Conservation (phyloP, 2,797 vertebrate species). For the Echeneis naucrates region DNA sequence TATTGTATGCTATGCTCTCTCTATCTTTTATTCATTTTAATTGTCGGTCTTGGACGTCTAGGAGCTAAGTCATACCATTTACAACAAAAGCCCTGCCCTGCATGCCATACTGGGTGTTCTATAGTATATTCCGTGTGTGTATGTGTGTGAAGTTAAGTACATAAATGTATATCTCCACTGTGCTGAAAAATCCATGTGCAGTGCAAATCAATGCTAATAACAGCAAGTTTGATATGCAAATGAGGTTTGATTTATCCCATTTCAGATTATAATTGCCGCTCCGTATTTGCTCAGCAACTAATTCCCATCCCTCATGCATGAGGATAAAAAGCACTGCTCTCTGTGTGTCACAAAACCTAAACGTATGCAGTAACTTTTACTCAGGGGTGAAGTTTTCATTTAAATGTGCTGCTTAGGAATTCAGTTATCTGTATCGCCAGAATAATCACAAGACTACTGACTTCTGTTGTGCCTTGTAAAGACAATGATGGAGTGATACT, state of each 20-base stretch:
- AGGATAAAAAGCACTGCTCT: background rate
- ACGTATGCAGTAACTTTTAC: background rate
- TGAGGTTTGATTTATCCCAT: conserved; percentile 25
- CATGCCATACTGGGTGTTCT: background rate
- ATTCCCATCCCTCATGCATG: conserved; percentile 20
- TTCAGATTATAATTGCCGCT: conserved; percentile 38
- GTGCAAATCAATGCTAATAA: conserved; percentile 22
- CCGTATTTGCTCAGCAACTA: conserved; percentile 25
- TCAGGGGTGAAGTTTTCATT: background rate
- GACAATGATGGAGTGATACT: background rate
- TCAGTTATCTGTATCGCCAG: background rate
- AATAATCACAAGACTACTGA: background rate
- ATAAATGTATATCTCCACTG: background rate
- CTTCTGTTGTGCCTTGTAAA: background rate
- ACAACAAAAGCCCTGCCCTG: background rate
- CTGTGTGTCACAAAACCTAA: background rate
- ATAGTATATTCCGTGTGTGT: conserved; percentile 5
- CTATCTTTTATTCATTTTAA: background rate
- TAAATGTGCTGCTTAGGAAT: background rate
- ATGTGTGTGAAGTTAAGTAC: no score
- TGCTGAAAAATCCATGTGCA: conserved; percentile 22
- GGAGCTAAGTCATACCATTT: background rate
- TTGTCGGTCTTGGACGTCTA: background rate
- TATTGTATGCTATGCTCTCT: background rate
- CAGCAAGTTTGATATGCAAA: conserved; percentile 13